phyloP scores from a whole-genome alignment of 2,113 vertebrate species.

The Brachionichthys hirsutus region DNA sequence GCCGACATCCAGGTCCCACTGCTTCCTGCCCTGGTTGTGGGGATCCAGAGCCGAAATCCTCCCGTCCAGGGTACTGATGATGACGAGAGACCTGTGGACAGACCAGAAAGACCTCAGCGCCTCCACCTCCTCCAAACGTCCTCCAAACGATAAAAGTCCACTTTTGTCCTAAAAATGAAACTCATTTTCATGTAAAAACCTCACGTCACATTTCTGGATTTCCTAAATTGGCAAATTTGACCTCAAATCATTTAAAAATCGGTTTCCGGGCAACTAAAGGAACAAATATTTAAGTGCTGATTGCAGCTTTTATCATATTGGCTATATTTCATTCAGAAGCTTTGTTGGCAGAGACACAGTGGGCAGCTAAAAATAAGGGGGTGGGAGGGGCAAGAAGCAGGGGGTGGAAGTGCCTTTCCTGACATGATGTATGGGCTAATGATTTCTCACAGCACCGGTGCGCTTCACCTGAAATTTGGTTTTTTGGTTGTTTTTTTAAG shows the following conservation, averaged over 20 bases:
- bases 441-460: slow-evolving; percentile 1
- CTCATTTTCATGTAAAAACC: neutral
- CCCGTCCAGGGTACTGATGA: slow-evolving; percentile 97
- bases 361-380: slow-evolving; percentile 25
- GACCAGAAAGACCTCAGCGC: slow-evolving; percentile 15
- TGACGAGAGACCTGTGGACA: slow-evolving; percentile 85
- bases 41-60: slow-evolving; percentile 93
- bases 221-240: neutral
- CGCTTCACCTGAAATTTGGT: slow-evolving; percentile 13
- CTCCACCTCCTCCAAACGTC: too few species aligned
- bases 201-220: too few species aligned
- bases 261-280: neutral
- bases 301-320: too few species aligned
- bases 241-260: neutral
- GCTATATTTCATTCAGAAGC: slow-evolving; percentile 18
- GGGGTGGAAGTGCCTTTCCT: slow-evolving; percentile 9
- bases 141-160: too few species aligned
- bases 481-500: slow-evolving; percentile 7
- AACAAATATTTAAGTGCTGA: neutral
- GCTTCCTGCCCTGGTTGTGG: slow-evolving; percentile 90
- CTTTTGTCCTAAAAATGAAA: too few species aligned
- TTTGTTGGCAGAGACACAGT: slow-evolving; percentile 1
- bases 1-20: slow-evolving; percentile 96
- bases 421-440: slow-evolving; percentile 29
- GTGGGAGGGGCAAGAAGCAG: slow-evolving; percentile 4